A percentile compares a stretch with the other conserved stretches of the same genome.
phyloP scores from a whole-genome alignment of 2,113 vertebrate genomes.

The Aegithalos caudatus region DNA sequence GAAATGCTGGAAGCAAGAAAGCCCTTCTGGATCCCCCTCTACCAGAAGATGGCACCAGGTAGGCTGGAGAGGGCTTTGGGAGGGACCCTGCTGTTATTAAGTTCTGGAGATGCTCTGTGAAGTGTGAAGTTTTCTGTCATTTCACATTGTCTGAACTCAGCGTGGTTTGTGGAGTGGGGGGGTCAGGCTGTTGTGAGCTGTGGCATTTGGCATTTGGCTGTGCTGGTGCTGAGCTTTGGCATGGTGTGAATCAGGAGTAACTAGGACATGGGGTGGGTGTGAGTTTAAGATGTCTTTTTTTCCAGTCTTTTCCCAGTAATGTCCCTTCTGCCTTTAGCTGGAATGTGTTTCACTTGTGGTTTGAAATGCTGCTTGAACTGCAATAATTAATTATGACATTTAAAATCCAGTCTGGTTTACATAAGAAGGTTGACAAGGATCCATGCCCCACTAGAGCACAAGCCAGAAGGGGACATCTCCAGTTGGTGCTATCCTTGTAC shows the following conservation, averaged over 20 bases:
- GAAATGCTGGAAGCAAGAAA: not conserved
- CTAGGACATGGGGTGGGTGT: not conserved
- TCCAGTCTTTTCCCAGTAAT: not conserved
- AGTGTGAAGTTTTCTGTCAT: not conserved
- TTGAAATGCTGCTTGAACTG: not conserved
- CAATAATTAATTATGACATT: not conserved
- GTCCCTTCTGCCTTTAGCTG: not conserved
- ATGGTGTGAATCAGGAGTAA: not conserved
- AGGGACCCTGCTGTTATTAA: accelerated
- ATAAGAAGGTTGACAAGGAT: not conserved
- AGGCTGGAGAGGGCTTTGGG: not conserved
- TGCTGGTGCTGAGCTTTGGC: not conserved
- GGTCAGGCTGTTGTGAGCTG: not conserved
- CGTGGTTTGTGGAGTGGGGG: not conserved
- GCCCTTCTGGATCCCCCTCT: not conserved
- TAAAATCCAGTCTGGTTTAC: not conserved
- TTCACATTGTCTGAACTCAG: not conserved
- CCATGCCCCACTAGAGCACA: not conserved
- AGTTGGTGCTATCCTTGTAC: not conserved
- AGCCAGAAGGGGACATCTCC: not conserved
- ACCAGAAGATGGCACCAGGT: not conserved
- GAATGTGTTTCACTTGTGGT: not conserved
- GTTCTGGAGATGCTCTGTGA: not conserved
- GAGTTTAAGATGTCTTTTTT: not conserved
- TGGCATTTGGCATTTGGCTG: not conserved